Base-by-base conservation (phyloP, 1,140 invertebrate species). In the Copidosoma floridanum region DNA sequence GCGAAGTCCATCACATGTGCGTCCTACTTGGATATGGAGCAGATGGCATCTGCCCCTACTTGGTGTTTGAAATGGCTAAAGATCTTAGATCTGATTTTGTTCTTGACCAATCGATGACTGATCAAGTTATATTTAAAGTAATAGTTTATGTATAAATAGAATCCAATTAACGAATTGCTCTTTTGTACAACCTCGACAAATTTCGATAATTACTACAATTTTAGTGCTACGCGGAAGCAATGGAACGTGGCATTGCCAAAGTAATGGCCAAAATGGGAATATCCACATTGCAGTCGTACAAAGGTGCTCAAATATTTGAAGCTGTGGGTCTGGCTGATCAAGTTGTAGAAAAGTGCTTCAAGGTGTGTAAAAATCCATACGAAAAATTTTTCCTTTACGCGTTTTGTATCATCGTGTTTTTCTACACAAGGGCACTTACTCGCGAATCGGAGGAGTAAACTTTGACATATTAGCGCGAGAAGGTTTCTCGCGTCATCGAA, bases 191-290 rank as follows among this genome's bases (percentile, higher is more conserved):
- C 18, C 48, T 35, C 24, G 29, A 32, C 29, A 12, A 32, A 8
- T 32, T 0, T 32, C 20, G 8, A 11, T 8, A 6, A n/a, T 21
- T 43, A 38, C 41, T 59, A 38, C 44, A 65, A 1, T 64, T 65
- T 67, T 46, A 85, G 83, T 90, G 87, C 75, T 92, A 89, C 75
- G 81, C 82, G 20, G 83, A 84, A 40, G 86, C 87, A 6, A 85
- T 93, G 70, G 91, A 93, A 72, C 86, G 89, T 11, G 92, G 92
- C 53, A 87, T 94, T 57, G 85, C 90, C 1, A 94, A 94, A 77
- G 87, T 98, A 0, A 99, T 99, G 97, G 97, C 97, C 1, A 99
- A 99, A 81, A 99, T 99, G 97, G 97, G 97, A 37, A 99, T 99
- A 71, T 97, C 95, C 40, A 99, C 97, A 1, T 80, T 99, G 16